Evolutionary conservation across 2,888 invertebrate genomes (phyloP).

Genomic region (Gymnocheta viridis): DNA sequence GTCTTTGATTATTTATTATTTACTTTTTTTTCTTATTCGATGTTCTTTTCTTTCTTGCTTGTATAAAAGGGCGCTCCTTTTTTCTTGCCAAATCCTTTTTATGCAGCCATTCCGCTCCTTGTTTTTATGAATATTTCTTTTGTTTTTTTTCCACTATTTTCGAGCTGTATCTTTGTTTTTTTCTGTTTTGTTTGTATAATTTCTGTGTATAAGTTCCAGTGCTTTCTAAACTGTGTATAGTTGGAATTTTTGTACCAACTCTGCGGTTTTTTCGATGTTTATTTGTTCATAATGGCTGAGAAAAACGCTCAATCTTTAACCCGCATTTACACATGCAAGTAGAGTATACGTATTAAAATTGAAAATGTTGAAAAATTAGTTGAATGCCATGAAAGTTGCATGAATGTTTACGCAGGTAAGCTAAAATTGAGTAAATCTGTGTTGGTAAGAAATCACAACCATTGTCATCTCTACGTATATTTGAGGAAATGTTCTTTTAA

Average conservation of each 20-base stretch:
- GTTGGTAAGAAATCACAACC: too few relatives aligned
- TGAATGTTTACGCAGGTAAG: too few relatives aligned
- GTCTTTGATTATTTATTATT: conserved; percentile 27
- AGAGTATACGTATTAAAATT: too few relatives aligned
- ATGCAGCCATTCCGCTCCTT: conserved; percentile 44
- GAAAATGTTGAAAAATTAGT: too few relatives aligned
- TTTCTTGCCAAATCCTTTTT: conserved; percentile 60
- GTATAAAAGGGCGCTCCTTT: conserved; percentile 66
- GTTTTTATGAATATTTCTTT: conserved; percentile 2
- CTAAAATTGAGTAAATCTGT: too few relatives aligned
- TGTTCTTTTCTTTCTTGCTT: conserved; percentile 25
- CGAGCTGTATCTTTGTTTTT: conserved; percentile 29
- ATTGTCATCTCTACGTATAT: too few relatives aligned
- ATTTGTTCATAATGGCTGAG: not conserved
- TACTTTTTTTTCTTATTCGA: not conserved
- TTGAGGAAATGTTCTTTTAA: too few relatives aligned
- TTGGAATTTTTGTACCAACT: not conserved
- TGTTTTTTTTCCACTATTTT: not conserved
- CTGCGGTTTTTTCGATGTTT: not conserved
- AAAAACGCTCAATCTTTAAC: too few relatives aligned
- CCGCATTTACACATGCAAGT: too few relatives aligned
- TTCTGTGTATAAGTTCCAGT: not conserved
- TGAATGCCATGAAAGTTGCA: too few relatives aligned
- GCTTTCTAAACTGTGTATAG: conserved; percentile 38
- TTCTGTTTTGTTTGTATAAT: conserved; percentile 7